Conservation (phyloP, 2,888 invertebrate genomes). For the Rhogogaster chlorosoma region DNA sequence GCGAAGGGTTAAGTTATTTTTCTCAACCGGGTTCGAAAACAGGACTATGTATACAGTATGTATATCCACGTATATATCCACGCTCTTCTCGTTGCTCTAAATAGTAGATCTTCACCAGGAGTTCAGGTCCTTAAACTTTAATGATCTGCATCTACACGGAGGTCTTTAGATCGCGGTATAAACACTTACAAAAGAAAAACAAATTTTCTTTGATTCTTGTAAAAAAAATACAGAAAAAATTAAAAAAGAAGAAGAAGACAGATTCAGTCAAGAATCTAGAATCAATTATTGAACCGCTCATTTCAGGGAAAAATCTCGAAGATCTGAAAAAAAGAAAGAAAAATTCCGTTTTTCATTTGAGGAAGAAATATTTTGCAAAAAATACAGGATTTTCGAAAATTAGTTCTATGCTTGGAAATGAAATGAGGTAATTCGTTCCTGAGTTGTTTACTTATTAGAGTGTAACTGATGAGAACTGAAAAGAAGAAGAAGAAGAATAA, state of each 20-base stretch:
- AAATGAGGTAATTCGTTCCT: no score
- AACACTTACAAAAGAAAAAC: background rate
- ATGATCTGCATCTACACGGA: constrained; percentile 27
- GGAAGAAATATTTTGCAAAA: no score
- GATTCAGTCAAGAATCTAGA: background rate
- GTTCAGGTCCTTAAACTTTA: constrained; percentile 10
- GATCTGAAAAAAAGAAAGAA: constrained; percentile 15
- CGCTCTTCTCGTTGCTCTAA: background rate
- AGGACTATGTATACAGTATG: background rate
- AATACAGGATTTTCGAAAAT: no score
- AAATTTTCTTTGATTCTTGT: background rate
- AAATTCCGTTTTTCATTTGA: no score
- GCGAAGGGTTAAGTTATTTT: constrained; percentile 41
- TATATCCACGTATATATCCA: background rate
- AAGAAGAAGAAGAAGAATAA: background rate
- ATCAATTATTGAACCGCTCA: background rate
- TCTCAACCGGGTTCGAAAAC: background rate
- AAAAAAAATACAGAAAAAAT: background rate
- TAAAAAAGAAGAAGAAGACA: no score
- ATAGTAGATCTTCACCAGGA: background rate
- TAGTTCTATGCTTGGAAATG: no score
- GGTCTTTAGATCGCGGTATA: background rate
- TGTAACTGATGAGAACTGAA: constrained; percentile 14
- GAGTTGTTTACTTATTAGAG: constrained; percentile 47
- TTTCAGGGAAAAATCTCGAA: background rate